These are phyloP conservation scores for Metridium senile DNA, from an alignment of 92 coral and sea anemone genomes.

Conservation along the genomic window DNA sequence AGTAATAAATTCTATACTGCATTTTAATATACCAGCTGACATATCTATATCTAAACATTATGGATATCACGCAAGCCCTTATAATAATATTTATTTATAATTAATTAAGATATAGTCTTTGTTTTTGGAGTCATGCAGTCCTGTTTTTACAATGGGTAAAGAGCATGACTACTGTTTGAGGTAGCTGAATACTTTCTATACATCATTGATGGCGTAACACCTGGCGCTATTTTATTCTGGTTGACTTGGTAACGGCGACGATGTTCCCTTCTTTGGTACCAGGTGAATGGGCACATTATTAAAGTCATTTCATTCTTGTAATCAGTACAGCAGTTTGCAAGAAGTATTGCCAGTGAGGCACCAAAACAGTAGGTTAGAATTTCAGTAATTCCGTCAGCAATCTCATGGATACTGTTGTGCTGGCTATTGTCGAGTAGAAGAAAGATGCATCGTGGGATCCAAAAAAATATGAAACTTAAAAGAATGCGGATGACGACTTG, in stretches of 20 bases:
- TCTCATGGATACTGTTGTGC: conserved; percentile 68
- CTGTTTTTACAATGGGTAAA: conserved; percentile 14
- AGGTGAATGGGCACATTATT: conserved; percentile 68
- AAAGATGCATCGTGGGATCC: conserved; percentile 87
- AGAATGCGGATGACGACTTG: conserved; percentile 63
- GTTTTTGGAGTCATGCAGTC: background rate
- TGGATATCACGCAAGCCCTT: too few relatives aligned
- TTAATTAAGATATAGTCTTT: background rate
- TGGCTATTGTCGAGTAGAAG: conserved; percentile 81
- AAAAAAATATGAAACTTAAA: conserved; percentile 74
- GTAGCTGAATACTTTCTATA: conserved; percentile 42
- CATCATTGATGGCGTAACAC: conserved; percentile 51
- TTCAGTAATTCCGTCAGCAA: conserved; percentile 83
- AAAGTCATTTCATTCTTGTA: conserved; percentile 67
- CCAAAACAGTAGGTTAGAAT: conserved; percentile 86
- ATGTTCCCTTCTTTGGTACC: conserved; percentile 65
- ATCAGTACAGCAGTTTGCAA: conserved; percentile 71
- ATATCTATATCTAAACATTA: too few relatives aligned
- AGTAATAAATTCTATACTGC: too few relatives aligned
- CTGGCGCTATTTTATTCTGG: conserved; percentile 51
- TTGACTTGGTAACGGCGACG: conserved; percentile 58
- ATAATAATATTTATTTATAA: background rate
- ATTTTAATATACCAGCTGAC: too few relatives aligned
- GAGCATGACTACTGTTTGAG: conserved; percentile 12
- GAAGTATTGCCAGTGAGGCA: conserved; percentile 71